Evolutionary conservation across 2,888 invertebrate species (phyloP).

Genomic region (Agrilus cyanescens): DNA sequence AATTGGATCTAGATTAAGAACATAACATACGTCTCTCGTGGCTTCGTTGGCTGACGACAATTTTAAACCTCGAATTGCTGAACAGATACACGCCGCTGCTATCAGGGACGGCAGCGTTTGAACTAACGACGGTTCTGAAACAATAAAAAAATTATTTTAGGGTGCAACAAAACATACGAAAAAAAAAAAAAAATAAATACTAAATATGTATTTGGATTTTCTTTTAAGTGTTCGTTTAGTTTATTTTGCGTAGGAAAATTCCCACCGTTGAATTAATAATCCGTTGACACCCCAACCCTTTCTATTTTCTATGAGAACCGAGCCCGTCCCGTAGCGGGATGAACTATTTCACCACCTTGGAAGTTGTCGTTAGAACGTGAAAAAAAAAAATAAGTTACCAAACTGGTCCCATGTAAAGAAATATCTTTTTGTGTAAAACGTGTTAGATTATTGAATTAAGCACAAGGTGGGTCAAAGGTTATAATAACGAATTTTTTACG

Average conservation of each 20-base stretch:
- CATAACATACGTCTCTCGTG: conserved; percentile 30
- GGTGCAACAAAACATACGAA: background rate
- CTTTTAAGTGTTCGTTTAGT: background rate
- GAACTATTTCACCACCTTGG: too few relatives aligned
- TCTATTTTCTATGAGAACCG: too few relatives aligned
- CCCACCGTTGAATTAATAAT: too few relatives aligned
- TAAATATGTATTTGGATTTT: background rate
- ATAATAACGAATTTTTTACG: too few relatives aligned
- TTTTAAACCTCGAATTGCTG: conserved; percentile 51
- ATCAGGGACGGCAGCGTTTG: conserved; percentile 58
- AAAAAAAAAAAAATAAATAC: background rate
- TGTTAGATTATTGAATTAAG: too few relatives aligned
- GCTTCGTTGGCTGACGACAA: conserved; percentile 35
- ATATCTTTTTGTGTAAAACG: too few relatives aligned
- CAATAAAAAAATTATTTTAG: conserved; percentile 18
- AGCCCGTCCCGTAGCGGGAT: too few relatives aligned
- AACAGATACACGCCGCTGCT: conserved; percentile 57
- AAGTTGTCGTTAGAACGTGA: too few relatives aligned
- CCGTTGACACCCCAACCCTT: too few relatives aligned
- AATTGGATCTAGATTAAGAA: conserved; percentile 40
- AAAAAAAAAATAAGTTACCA: too few relatives aligned
- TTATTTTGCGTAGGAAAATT: background rate
- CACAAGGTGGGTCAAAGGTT: too few relatives aligned
- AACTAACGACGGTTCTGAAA: conserved; percentile 61
- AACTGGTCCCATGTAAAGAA: too few relatives aligned